Conservation (phyloP, 92 coral and sea anemone species). For the Porites rus region DNA sequence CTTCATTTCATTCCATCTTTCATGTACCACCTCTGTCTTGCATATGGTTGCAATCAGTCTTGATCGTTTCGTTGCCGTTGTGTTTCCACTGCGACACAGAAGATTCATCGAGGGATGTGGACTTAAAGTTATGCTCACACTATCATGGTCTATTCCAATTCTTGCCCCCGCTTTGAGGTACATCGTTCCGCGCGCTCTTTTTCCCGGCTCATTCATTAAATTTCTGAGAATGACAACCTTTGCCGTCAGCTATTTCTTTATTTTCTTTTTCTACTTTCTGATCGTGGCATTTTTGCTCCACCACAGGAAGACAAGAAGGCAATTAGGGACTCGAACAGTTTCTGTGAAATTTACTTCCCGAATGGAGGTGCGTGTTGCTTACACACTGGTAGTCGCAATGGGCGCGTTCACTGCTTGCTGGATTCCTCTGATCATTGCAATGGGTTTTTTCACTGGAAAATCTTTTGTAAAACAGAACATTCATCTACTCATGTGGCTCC, state of each 20-base stretch:
- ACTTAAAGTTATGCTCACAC: conserved; percentile 36
- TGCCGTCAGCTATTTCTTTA: conserved; percentile 3
- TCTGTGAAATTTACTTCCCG: conserved; percentile 32
- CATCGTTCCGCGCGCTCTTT: background rate
- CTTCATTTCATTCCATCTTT: conserved; percentile 29
- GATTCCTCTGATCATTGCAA: conserved; percentile 17
- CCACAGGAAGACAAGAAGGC: background rate
- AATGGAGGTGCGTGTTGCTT: conserved; percentile 55
- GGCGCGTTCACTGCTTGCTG: conserved; percentile 32
- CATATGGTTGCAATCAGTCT: conserved; percentile 62
- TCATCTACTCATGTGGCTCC: conserved; percentile 48
- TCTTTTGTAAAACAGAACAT: background rate
- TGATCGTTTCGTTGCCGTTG: conserved; percentile 58
- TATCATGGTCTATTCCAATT: conserved; percentile 43
- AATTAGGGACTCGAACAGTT: background rate
- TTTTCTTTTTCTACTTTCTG: background rate
- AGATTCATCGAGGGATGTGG: conserved; percentile 46
- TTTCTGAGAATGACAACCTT: background rate
- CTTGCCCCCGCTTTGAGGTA: background rate
- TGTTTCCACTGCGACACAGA: conserved; percentile 52
- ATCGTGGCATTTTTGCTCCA: conserved; percentile 14
- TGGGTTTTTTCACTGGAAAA: background rate
- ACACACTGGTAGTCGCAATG: conserved; percentile 44
- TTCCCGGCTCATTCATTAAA: background rate
- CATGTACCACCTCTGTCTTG: conserved; percentile 52